Evolutionary conservation across 2,797 vertebrate species (phyloP).

Genomic region (Calcarius lapponicus): DNA sequence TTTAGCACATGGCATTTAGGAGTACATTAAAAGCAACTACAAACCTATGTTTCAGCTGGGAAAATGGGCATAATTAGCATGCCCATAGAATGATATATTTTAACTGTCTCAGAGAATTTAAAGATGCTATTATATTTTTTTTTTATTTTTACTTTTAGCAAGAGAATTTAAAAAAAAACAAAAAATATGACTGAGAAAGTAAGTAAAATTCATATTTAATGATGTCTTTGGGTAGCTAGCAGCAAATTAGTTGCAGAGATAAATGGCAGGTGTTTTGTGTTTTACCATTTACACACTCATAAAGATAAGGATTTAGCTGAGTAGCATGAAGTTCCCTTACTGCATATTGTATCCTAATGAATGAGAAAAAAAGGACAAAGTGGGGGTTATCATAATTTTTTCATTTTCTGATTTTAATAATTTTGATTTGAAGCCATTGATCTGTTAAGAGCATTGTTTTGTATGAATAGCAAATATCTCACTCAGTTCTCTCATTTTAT

Average conservation of each 20-base stretch:
- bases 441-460: not conserved
- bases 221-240: not conserved
- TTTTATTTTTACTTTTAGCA: not conserved
- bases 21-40: conserved; percentile 8
- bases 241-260: not conserved
- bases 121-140: not conserved
- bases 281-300: not conserved
- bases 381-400: not conserved
- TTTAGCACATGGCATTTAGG: not conserved
- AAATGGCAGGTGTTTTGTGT: not conserved
- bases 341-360: not conserved
- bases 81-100: not conserved
- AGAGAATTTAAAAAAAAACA: fast-evolving
- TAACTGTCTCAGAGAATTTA: not conserved
- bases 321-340: not conserved
- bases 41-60: not conserved
- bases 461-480: not conserved
- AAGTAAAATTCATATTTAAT: not conserved
- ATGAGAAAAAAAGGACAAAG: not conserved
- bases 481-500: not conserved
- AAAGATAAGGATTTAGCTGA: not conserved
- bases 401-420: not conserved
- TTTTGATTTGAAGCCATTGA: not conserved
- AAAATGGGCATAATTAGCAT: conserved; percentile 30
- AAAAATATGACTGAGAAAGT: not conserved